These are phyloP conservation scores for Dipodomys merriami DNA, from an alignment of 2,113 vertebrate species.

Conservation along the genomic window DNA sequence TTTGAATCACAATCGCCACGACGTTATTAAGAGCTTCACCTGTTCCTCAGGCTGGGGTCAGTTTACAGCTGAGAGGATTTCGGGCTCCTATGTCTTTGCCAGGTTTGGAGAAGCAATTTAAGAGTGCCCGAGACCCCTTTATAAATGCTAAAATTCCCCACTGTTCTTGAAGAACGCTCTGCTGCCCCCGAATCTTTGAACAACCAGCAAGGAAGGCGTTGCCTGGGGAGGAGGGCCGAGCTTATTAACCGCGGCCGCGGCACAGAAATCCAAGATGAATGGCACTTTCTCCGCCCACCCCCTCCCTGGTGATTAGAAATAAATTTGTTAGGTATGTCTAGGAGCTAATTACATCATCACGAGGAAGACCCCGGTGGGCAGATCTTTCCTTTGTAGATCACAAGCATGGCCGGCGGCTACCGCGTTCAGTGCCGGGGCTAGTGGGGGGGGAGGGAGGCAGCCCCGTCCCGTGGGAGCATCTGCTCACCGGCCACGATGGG, in stretches of 20 bases:
- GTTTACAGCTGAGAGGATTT: slow-evolving; percentile 56
- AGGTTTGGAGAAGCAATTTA: slow-evolving; percentile 68
- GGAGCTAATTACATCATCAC: slow-evolving; percentile 65
- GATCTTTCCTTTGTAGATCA: slow-evolving; percentile 76
- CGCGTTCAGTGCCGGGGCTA: slow-evolving; percentile 62
- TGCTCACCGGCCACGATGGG: slow-evolving; percentile 50
- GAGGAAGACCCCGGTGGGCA: slow-evolving; percentile 66
- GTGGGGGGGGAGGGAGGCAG: slow-evolving; percentile 13
- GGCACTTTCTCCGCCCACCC: slow-evolving; percentile 12
- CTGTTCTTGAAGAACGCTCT: slow-evolving; percentile 65
- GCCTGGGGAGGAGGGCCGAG: neutral
- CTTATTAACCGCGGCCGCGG: neutral
- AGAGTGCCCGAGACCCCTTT: slow-evolving; percentile 38
- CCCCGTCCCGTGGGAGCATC: slow-evolving; percentile 50
- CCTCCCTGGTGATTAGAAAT: slow-evolving; percentile 51
- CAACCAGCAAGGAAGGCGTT: slow-evolving; percentile 37
- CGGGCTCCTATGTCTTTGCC: slow-evolving; percentile 45
- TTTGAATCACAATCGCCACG: slow-evolving; percentile 56
- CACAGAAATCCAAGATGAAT: neutral
- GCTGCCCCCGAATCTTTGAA: slow-evolving; percentile 61
- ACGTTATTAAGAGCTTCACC: slow-evolving; percentile 64
- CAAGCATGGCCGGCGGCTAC: slow-evolving; percentile 75
- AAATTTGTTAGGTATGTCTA: slow-evolving; percentile 61
- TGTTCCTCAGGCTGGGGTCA: slow-evolving; percentile 64
- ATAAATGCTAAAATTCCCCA: slow-evolving; percentile 36